A percentile compares a stretch with the other conserved stretches of the same genome.
Evolutionary conservation across 2,888 invertebrate species (phyloP).

Genomic region (Plebejus argus): DNA sequence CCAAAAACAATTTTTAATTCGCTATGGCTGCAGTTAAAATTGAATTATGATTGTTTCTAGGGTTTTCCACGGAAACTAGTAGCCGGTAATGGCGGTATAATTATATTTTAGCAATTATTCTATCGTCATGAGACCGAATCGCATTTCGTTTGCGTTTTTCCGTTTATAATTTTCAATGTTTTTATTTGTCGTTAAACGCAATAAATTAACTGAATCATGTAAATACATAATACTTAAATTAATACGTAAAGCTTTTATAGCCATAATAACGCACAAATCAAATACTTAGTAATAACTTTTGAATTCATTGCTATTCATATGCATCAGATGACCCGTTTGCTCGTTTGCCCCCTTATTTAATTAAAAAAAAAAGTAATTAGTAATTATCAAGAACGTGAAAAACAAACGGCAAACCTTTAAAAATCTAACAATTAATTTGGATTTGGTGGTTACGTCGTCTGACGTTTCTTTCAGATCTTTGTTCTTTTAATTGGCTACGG

Average conservation of each 20-base stretch:
- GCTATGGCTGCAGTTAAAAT: conserved; percentile 13
- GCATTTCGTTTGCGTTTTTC: neutral
- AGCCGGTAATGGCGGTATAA: conserved; percentile 8
- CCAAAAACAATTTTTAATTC: neutral
- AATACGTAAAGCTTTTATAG: too few species aligned
- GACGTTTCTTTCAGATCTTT: neutral
- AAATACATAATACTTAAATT: too few species aligned
- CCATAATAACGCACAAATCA: too few species aligned
- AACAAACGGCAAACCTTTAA: neutral
- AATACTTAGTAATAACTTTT: too few species aligned
- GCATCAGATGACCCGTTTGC: too few species aligned
- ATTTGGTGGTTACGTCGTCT: neutral
- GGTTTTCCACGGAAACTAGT: neutral
- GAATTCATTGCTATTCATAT: too few species aligned
- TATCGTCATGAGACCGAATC: neutral
- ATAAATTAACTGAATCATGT: too few species aligned
- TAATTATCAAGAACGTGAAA: neutral
- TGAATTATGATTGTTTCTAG: conserved; percentile 3
- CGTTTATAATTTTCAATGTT: neutral
- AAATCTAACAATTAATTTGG: neutral
- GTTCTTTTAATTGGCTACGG: conserved; percentile 6
- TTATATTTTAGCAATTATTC: conserved; percentile 15
- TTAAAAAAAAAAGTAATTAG: too few species aligned
- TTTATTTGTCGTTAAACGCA: neutral
- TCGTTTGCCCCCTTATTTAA: too few species aligned